Conservation (phyloP, 2,797 vertebrate genomes). For the Knipowitschia caucasica region DNA sequence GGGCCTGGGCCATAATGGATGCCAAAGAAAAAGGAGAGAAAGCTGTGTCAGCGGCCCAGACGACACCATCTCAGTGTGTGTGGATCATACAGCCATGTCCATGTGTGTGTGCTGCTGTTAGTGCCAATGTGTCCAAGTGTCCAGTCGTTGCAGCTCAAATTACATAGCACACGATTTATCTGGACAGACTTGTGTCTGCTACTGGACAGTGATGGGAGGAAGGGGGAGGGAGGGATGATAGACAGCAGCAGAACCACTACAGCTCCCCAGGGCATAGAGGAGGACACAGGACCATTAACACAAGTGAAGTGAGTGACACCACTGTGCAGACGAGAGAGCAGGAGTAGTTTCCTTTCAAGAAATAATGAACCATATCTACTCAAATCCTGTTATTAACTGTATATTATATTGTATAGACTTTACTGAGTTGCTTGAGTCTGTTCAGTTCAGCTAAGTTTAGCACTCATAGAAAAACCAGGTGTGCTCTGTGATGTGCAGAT, state of each 20-base stretch:
- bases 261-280: conserved; percentile 55
- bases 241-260: conserved; percentile 54
- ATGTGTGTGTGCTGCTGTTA: conserved; percentile 13
- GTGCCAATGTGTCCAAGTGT: conserved; percentile 6
- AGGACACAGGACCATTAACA: conserved; percentile 61
- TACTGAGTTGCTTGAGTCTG: not conserved
- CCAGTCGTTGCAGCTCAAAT: conserved; percentile 12
- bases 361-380: not conserved
- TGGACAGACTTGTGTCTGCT: conserved; percentile 12
- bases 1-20: conserved; percentile 68
- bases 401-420: too few relatives aligned
- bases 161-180: conserved; percentile 8
- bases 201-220: conserved; percentile 23
- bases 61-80: conserved; percentile 43
- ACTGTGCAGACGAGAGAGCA: conserved; percentile 38
- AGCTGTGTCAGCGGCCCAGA: conserved; percentile 67
- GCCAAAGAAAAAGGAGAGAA: conserved; percentile 67
- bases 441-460: conserved; percentile 16
- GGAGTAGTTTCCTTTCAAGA: not conserved
- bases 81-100: conserved; percentile 32
- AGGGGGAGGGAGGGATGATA: conserved; percentile 38
- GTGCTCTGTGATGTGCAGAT: conserved; percentile 45
- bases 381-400: too few relatives aligned
- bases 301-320: conserved; percentile 28
- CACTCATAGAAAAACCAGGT: conserved; percentile 41